These are phyloP conservation scores for Canis aureus DNA, from an alignment of 2,113 vertebrate species.

Conservation along the genomic window DNA sequence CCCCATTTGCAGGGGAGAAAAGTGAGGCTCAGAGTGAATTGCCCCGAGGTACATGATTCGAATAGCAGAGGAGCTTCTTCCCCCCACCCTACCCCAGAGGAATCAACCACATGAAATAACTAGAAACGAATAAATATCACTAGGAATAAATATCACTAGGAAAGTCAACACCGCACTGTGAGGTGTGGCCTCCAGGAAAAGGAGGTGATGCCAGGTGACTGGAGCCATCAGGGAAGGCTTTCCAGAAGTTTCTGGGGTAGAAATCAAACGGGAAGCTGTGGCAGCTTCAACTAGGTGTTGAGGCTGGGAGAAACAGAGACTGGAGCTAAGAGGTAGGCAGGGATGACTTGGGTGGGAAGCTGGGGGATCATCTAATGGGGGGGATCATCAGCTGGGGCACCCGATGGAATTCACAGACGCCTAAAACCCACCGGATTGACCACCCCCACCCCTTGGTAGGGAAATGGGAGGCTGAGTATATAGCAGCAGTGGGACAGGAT, in stretches of 20 bases:
- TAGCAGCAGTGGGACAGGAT: neutral
- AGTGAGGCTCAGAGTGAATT: neutral
- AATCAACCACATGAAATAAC: neutral
- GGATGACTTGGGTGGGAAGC: neutral
- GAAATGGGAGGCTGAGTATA: neutral
- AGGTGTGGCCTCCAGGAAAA: neutral
- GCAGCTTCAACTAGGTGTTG: neutral
- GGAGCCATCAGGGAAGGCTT: neutral
- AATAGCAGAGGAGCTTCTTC: neutral
- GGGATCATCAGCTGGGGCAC: neutral
- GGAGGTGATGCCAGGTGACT: neutral
- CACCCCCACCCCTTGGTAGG: too few relatives aligned
- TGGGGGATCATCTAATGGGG: neutral
- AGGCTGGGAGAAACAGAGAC: neutral
- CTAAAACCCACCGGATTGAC: neutral
- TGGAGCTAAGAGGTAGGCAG: neutral
- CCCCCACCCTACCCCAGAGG: neutral
- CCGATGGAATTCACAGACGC: neutral
- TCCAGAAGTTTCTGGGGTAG: neutral
- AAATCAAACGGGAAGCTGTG: too few relatives aligned
- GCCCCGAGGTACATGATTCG: neutral
- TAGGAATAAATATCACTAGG: neutral
- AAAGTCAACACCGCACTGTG: neutral
- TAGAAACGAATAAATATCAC: neutral
- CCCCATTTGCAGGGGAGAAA: neutral